A percentile compares a stretch with the other conserved stretches of the same genome.
These are phyloP conservation scores for Caenorhabditis sp. DNA, from an alignment of 2,888 invertebrate species.

Conservation along the genomic window DNA sequence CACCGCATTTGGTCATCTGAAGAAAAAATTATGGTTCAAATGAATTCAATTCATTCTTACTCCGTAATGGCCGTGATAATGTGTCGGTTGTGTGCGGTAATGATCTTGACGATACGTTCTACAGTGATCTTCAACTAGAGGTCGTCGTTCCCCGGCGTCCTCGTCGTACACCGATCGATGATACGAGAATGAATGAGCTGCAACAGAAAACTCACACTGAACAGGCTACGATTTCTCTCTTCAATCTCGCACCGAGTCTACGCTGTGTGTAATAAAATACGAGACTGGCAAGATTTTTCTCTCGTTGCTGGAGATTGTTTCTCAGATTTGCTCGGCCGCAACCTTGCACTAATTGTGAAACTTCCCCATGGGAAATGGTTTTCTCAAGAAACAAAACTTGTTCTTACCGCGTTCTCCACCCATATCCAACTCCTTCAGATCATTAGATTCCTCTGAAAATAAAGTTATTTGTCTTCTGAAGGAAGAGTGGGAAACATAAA, in stretches of 20 bases:
- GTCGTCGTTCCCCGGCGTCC: slow-evolving; percentile 54
- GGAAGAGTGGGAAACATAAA: too few relatives aligned
- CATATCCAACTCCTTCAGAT: slow-evolving; percentile 10
- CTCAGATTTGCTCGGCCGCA: not conserved
- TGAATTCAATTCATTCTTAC: not conserved
- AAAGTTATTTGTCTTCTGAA: not conserved
- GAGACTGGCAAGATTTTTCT: not conserved
- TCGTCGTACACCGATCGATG: slow-evolving; percentile 61
- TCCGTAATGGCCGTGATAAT: slow-evolving; percentile 33
- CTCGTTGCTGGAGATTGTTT: not conserved
- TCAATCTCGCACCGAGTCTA: not conserved
- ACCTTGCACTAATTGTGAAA: slow-evolving; percentile 4
- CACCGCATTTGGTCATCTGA: slow-evolving; percentile 41
- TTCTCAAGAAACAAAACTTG: not conserved
- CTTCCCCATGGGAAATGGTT: too few relatives aligned
- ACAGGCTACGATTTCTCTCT: not conserved
- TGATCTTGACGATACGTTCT: not conserved
- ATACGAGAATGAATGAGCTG: slow-evolving; percentile 63
- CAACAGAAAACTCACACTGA: slow-evolving; percentile 10
- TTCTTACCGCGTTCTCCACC: slow-evolving; percentile 47
- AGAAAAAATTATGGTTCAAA: not conserved
- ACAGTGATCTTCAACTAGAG: slow-evolving; percentile 37
- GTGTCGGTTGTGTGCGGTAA: slow-evolving; percentile 10
- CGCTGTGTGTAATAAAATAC: not conserved
- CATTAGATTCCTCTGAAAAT: slow-evolving; percentile 6